Evolutionary conservation across 2,797 vertebrate genomes (phyloP).

Genomic region (Lophius americanus): DNA sequence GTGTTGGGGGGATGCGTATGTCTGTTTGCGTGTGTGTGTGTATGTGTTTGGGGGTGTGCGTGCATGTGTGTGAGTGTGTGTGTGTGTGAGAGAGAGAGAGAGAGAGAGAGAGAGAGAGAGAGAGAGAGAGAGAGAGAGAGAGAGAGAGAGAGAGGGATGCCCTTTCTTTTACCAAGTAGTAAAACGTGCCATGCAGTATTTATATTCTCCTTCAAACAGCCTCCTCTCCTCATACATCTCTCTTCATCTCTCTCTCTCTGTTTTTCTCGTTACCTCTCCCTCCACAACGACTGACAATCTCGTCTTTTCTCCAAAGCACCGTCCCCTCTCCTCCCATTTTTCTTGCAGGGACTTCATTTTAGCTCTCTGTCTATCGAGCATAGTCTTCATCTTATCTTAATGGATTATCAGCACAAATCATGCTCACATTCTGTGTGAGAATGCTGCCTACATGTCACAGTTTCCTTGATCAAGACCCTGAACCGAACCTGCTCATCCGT

Average conservation of each 20-base stretch:
- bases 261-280: not conserved
- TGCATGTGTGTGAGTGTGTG: slow-evolving; percentile 32
- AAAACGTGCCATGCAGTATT: slow-evolving; percentile 69
- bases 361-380: not conserved
- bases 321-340: slow-evolving; percentile 5
- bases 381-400: too few species aligned
- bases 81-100: slow-evolving; percentile 35
- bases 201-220: slow-evolving; percentile 40
- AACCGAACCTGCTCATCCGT: too few species aligned
- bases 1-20: slow-evolving; percentile 43
- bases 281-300: slow-evolving; percentile 4
- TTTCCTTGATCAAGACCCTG: too few species aligned
- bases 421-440: too few species aligned
- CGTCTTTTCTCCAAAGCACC: slow-evolving; percentile 3
- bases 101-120: slow-evolving; percentile 11
- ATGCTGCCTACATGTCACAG: too few species aligned
- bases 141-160: slow-evolving; percentile 45
- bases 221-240: slow-evolving; percentile 5
- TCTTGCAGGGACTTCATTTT: slow-evolving; percentile 9
- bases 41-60: slow-evolving; percentile 4
- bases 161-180: slow-evolving; percentile 63
- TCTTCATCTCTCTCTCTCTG: slow-evolving; percentile 3
- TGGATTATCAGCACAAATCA: too few species aligned
- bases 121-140: slow-evolving; percentile 18
- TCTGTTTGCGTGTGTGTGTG: not conserved